phyloP scores from a whole-genome alignment of 1,140 invertebrate species.

The Uloborus diversus region DNA sequence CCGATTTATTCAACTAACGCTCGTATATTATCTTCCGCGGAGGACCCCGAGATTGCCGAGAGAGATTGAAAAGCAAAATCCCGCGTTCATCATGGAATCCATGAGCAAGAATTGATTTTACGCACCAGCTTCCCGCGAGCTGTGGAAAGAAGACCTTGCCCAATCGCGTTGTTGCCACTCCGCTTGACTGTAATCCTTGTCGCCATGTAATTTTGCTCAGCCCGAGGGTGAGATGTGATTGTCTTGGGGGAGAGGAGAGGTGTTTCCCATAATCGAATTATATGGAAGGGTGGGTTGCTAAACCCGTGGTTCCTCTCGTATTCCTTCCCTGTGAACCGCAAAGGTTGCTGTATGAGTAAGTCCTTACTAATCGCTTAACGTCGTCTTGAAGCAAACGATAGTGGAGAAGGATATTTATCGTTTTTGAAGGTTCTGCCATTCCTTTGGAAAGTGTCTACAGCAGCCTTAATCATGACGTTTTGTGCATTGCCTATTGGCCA shows the following conservation, averaged over 20 bases:
- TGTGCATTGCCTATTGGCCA: no score
- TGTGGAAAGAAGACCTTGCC: not conserved
- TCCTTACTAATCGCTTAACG: no score
- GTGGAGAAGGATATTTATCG: no score
- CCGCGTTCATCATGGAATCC: not conserved
- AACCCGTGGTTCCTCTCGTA: not conserved
- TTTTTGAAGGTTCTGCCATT: no score
- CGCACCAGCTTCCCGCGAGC: not conserved
- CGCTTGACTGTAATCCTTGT: conserved; percentile 16
- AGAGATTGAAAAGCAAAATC: conserved; percentile 4
- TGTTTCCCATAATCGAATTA: conserved; percentile 1
- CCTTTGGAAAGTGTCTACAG: no score
- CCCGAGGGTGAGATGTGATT: conserved; percentile 8
- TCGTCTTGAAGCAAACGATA: no score
- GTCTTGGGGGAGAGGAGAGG: not conserved
- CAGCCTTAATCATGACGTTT: no score
- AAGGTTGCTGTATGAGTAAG: no score
- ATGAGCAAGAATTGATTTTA: conserved; percentile 5
- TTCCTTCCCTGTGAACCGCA: no score
- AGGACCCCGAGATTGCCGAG: not conserved
- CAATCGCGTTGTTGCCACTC: conserved; percentile 22
- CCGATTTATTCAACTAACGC: conserved; percentile 33
- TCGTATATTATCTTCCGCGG: conserved; percentile 9
- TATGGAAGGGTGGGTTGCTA: not conserved
- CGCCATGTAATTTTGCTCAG: conserved; percentile 11